Percentiles rank a stretch among this genome's conserved stretches.
phyloP scores from a whole-genome alignment of 1,140 invertebrate genomes.

The Calephelis nemesis region DNA sequence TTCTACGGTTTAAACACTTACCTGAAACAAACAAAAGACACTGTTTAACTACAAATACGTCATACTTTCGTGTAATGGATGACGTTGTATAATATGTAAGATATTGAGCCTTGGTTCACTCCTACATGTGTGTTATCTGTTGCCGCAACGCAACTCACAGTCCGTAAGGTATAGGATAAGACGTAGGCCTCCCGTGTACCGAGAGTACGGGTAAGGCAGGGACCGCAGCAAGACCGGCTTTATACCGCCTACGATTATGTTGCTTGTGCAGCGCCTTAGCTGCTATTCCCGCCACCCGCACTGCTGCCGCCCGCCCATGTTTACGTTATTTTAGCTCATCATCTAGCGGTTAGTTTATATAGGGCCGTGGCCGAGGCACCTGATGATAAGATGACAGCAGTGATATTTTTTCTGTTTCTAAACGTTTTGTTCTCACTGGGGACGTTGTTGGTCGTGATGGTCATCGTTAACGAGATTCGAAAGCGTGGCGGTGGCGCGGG shows the following conservation, averaged over 20 bases:
- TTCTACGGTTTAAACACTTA: background rate
- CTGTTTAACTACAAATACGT: background rate
- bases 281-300: background rate
- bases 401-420: constrained; percentile 17
- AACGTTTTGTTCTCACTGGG: constrained; percentile 11
- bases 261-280: background rate
- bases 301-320: background rate
- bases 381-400: constrained; percentile 14
- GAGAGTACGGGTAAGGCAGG: background rate
- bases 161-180: too few relatives aligned
- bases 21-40: constrained; percentile 6
- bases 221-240: too few relatives aligned
- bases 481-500: background rate
- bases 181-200: background rate
- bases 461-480: background rate
- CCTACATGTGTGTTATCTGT: too few relatives aligned
- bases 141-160: too few relatives aligned
- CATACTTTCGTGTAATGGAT: background rate
- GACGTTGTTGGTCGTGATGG: constrained; percentile 13
- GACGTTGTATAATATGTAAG: background rate
- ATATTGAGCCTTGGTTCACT: background rate
- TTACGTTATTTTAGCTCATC: background rate
- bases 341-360: background rate
- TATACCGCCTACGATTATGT: background rate
- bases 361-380: background rate